Evolutionary conservation across 2,797 vertebrate species (phyloP).

Genomic region (Sebastes miniatus): DNA sequence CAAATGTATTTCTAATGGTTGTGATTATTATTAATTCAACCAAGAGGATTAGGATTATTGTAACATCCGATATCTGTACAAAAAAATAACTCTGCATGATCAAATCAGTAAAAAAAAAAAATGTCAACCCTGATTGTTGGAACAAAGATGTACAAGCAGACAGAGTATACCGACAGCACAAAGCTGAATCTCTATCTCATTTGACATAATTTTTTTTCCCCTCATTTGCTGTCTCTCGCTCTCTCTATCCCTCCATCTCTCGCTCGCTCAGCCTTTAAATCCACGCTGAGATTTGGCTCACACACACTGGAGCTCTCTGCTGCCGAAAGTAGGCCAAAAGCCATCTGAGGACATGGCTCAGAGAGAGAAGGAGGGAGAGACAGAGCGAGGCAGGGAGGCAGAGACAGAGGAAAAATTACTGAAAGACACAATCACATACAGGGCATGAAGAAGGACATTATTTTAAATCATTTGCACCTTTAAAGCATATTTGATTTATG

Average conservation of each 20-base stretch:
- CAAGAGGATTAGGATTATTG: neutral
- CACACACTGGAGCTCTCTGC: constrained; percentile 62
- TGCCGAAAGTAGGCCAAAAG: constrained; percentile 73
- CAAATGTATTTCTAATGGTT: neutral
- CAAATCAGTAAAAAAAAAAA: neutral
- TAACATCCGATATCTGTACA: neutral
- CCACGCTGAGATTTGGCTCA: constrained; percentile 74
- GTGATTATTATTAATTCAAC: neutral
- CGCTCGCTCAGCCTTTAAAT: constrained; percentile 54
- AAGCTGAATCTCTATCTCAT: constrained; percentile 18
- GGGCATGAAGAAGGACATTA: neutral
- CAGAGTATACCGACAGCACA: neutral
- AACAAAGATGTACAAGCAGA: neutral
- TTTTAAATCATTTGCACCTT: neutral
- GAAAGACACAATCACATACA: neutral
- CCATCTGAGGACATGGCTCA: constrained; percentile 63
- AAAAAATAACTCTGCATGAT: neutral
- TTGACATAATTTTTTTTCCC: constrained; percentile 5
- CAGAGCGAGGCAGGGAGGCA: neutral
- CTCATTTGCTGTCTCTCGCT: constrained; percentile 28
- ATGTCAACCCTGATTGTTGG: neutral
- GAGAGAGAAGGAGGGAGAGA: constrained; percentile 26
- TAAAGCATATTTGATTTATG: neutral
- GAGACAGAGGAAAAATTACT: neutral
- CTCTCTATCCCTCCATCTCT: constrained; percentile 41